Conservation (phyloP, 2,113 vertebrate genomes). For the Chlorocebus sabaeus region DNA sequence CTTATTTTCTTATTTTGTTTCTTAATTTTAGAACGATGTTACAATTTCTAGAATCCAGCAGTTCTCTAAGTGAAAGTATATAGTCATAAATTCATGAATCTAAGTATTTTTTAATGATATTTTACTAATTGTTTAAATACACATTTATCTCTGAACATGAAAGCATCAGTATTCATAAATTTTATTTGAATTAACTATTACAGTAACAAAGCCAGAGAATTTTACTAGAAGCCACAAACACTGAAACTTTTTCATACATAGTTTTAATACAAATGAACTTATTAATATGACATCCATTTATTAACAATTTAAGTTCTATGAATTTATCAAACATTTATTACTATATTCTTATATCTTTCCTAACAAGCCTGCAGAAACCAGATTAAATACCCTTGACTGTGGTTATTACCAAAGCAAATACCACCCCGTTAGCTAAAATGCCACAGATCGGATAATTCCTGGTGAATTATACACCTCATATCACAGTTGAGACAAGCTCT, state of each 20-base stretch:
- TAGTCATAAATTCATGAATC: constrained; percentile 31
- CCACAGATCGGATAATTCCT: neutral
- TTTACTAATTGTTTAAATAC: constrained; percentile 41
- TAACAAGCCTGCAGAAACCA: constrained; percentile 26
- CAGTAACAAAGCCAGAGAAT: constrained; percentile 62
- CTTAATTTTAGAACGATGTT: constrained; percentile 33
- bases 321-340: constrained; percentile 40
- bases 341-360: constrained; percentile 38
- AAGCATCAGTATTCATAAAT: constrained; percentile 63
- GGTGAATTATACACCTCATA: neutral
- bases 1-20: constrained; percentile 8
- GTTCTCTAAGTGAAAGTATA: constrained; percentile 25
- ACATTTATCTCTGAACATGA: constrained; percentile 56
- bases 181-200: constrained; percentile 69
- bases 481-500: constrained; percentile 4
- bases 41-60: constrained; percentile 27
- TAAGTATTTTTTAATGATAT: constrained; percentile 42
- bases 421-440: constrained; percentile 38
- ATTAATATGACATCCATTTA: constrained; percentile 45
- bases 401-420: constrained; percentile 49
- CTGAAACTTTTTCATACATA: constrained; percentile 68
- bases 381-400: neutral
- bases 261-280: constrained; percentile 64
- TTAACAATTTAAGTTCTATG: constrained; percentile 64
- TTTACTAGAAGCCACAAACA: constrained; percentile 70